Percentiles rank a stretch among this genome's conserved stretches.
phyloP scores from a whole-genome alignment of 2,888 invertebrate genomes.

The Syritta pipiens region DNA sequence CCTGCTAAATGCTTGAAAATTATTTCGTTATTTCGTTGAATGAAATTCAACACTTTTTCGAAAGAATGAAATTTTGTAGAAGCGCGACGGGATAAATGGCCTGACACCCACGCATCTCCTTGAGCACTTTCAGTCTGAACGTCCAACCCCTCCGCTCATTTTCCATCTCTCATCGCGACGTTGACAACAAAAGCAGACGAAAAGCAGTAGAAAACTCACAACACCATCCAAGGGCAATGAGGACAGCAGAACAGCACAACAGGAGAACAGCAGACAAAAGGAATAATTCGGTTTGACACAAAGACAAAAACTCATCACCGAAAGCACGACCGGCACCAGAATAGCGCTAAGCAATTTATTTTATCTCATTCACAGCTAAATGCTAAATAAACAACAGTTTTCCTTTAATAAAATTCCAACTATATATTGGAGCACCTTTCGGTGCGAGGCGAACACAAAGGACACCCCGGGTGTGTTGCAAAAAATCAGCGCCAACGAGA shows the following conservation, averaged over 20 bases:
- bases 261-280: conserved; percentile 42
- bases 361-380: conserved; percentile 65
- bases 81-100: conserved; percentile 35
- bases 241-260: conserved; percentile 52
- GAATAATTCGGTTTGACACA: conserved; percentile 70
- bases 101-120: conserved; percentile 8
- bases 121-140: not conserved
- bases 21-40: conserved; percentile 56
- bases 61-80: conserved; percentile 53
- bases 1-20: conserved; percentile 51
- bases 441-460: not conserved
- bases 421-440: conserved; percentile 42
- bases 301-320: no score
- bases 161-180: conserved; percentile 18
- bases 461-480: conserved; percentile 25
- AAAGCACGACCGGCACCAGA: no score
- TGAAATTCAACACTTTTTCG: conserved; percentile 67
- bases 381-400: conserved; percentile 65
- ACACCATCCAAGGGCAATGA: conserved; percentile 63
- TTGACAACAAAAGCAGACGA: conserved; percentile 35
- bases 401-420: conserved; percentile 58
- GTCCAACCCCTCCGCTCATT: not conserved
- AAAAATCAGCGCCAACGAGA: conserved; percentile 15
- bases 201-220: conserved; percentile 12
- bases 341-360: conserved; percentile 61